Base-by-base conservation (phyloP, 2,797 vertebrate genomes). In the Pseudocheirus occidentalis region DNA sequence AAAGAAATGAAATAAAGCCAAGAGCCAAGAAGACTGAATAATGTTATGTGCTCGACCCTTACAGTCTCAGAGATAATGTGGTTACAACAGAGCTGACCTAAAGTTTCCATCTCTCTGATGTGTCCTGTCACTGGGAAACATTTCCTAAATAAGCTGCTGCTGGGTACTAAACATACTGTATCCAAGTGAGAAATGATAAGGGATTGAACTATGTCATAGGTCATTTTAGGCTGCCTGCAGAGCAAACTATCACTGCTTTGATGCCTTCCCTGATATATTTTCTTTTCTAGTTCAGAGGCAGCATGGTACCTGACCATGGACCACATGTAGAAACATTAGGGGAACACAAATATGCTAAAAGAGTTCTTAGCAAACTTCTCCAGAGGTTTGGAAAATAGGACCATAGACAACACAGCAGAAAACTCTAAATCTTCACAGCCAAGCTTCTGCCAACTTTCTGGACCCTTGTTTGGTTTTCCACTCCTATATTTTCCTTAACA, bases 111-210 rank as follows among this genome's bases (percentile, higher is more conserved):
- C 54, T 29, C 6, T 31, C 55, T 29, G 89, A 12, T 4, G 6
- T 9, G 40, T 54, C 62, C 34, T 29, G 52, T 40, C 58, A 94
- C 73, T 81, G 21, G n/a, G 16, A 90, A 93, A 29, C 95, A 66
- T 58, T 56, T 5, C 52, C 66, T 92, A 53, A 50, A n/a, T 87
- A 24, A 97, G 57, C 21, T 73, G n/a, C 24, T 94, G 40, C 40
- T 58, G 16, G 34, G 29, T 89, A 55, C 31, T 55, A 62, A 81
- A 2, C n/a, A 46, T 21, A 21, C 66, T 46, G 7, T 81, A 46
- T 81, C 16, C 24, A 81, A 81, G 18, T 21, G 16, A 46, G 66
- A 81, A 24, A 2, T 81, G n/a, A 40, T 24, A 81, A 81, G n/a
- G 5, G 18, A 81, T 21, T 81, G n/a, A 81, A 24, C n/a, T 24